These are phyloP conservation scores for Leptosomus discolor DNA, from an alignment of 2,113 vertebrate genomes.

Conservation along the genomic window DNA sequence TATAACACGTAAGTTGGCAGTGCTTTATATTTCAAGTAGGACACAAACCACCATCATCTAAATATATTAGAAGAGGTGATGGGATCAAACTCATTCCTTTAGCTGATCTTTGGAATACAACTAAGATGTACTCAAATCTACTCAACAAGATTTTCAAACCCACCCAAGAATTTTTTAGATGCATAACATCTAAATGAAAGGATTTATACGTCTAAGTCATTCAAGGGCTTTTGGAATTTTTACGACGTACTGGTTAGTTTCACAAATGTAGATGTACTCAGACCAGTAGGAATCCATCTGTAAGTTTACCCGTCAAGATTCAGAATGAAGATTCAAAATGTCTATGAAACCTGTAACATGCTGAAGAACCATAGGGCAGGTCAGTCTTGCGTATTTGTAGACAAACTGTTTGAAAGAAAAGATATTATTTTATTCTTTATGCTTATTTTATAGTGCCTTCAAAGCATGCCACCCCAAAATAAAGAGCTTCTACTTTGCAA, in stretches of 20 bases:
- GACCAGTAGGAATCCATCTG: background rate
- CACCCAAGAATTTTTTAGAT: background rate
- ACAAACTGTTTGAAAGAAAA: background rate
- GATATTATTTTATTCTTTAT: background rate
- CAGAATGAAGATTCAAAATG: background rate
- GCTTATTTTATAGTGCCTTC: conserved; percentile 79
- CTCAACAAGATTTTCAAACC: background rate
- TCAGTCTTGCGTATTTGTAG: background rate
- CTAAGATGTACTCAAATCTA: background rate
- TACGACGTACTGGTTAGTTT: background rate
- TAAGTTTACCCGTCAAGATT: background rate
- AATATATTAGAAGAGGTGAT: background rate
- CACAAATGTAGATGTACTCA: background rate
- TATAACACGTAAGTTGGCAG: background rate
- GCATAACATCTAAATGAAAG: background rate
- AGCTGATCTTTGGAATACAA: background rate
- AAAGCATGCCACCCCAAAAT: conserved; percentile 92
- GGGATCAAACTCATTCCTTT: background rate
- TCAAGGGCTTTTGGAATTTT: background rate
- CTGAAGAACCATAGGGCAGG: background rate
- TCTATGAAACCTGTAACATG: background rate
- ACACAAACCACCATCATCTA: background rate
- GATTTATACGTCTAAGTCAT: background rate
- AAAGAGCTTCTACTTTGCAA: conserved; percentile 93
- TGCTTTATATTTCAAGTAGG: background rate